Base-by-base conservation (phyloP, 2,888 invertebrate species). In the Polymixis flavicincta region DNA sequence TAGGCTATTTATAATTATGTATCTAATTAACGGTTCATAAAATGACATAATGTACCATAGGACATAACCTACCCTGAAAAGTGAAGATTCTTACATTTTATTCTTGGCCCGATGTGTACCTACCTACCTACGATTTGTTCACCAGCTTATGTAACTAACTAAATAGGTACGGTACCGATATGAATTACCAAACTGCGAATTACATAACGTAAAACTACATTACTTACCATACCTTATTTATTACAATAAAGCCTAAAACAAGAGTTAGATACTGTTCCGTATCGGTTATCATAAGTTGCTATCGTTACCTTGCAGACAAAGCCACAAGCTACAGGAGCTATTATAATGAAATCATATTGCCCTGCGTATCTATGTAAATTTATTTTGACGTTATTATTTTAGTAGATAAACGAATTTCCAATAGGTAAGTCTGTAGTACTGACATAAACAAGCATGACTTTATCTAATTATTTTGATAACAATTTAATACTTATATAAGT, bases 391-490 rank as follows among this genome's bases (percentile, higher is more conserved):
- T 66, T 54, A 67, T 9, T 60, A 45, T 32, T 63, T 57, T 22
- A n/a, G 14, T 72, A 71, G 52, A 54, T 60, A 60, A 71, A 45
- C n/a, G n/a, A 54, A 65, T 60, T 75, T 25, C 32, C 22, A 60
- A 14, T 71, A 61, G 54, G 25, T 37, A 61, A 71, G 32, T 37
- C 52, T n/a, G 45, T 66, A 45, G 52, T 9, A 42, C 42, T 42
- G 8, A 57, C 55, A 79, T 48, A 74, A 70, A 50, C 19, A 52
- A 5, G 19, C 19, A 74, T 11, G 52, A 14, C 42, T 52, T 22
- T 28, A 32, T 4, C 32, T 32, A 42, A 37, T 71, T 42, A 52
- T 19, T 25, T 45, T 71, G 55, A 72, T 59, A 60, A 2, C 28
- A 50, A 7, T 70, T 42, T 71, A 17, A 45, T 70, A 5, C n/a